A percentile compares a stretch with the other conserved stretches of the same genome.
These are phyloP conservation scores for Geotrupes spiniger DNA, from an alignment of 2,888 invertebrate genomes.

Conservation along the genomic window DNA sequence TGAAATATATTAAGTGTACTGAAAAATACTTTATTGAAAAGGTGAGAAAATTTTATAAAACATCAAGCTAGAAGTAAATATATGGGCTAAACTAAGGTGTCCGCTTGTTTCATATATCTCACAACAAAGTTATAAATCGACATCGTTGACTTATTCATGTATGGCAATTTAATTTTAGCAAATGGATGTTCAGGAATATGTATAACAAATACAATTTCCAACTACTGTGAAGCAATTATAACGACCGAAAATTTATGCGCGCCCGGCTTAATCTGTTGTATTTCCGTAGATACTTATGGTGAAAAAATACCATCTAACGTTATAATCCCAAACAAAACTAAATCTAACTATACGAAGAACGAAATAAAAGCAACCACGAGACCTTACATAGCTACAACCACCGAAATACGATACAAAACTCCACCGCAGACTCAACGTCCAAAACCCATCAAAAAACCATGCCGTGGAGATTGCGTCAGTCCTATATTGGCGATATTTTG, in stretches of 20 bases:
- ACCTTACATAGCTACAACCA: conserved; percentile 41
- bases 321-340: conserved; percentile 65
- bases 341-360: conserved; percentile 51
- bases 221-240: conserved; percentile 84
- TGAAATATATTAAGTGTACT: too few relatives aligned
- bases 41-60: too few relatives aligned
- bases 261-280: conserved; percentile 76
- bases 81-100: too few relatives aligned
- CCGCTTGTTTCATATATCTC: too few relatives aligned
- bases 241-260: conserved; percentile 72
- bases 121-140: too few relatives aligned
- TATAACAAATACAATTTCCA: conserved; percentile 75
- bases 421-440: conserved; percentile 38
- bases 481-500: conserved; percentile 81
- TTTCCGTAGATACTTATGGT: conserved; percentile 70
- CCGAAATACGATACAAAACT: conserved; percentile 39
- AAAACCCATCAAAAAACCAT: conserved; percentile 59
- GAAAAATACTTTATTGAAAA: too few relatives aligned
- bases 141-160: too few relatives aligned
- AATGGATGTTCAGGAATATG: conserved; percentile 74
- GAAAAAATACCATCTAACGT: conserved; percentile 70
- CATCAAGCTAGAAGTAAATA: too few relatives aligned
- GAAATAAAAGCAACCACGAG: conserved; percentile 45
- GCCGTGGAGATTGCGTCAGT: conserved; percentile 81
- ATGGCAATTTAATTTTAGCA: background rate